Evolutionary conservation across 2,888 invertebrate species (phyloP).

Genomic region (Ichneumoninae sp.): DNA sequence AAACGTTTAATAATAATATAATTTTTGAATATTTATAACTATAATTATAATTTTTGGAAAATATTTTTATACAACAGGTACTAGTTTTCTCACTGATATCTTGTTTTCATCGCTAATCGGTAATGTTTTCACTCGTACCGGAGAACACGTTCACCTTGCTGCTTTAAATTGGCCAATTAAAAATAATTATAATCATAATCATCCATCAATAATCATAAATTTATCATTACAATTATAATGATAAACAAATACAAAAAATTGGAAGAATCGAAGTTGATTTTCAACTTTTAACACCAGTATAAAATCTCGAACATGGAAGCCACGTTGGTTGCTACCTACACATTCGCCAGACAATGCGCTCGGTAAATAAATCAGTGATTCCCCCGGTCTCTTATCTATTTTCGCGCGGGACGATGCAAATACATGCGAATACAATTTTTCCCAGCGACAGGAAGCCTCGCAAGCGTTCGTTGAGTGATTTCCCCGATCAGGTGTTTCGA

Average conservation of each 20-base stretch:
- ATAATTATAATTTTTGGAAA: too few species aligned
- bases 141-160: too few species aligned
- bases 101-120: too few species aligned
- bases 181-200: too few species aligned
- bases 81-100: too few species aligned
- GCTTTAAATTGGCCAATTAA: too few species aligned
- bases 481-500: conserved; percentile 22
- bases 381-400: conserved; percentile 45
- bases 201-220: not conserved
- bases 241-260: not conserved
- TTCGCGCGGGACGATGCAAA: conserved; percentile 19
- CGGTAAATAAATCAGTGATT: conserved; percentile 9
- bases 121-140: too few species aligned
- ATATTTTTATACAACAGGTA: too few species aligned
- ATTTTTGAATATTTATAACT: too few species aligned
- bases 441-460: not conserved
- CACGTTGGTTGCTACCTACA: not conserved
- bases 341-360: not conserved
- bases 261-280: not conserved
- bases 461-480: conserved; percentile 2
- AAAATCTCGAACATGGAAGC: not conserved
- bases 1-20: too few species aligned
- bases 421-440: not conserved
- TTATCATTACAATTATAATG: not conserved
- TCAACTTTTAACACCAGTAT: not conserved